Evolutionary conservation across 2,888 invertebrate species (phyloP).

Genomic region (Seladonia tumulorum): DNA sequence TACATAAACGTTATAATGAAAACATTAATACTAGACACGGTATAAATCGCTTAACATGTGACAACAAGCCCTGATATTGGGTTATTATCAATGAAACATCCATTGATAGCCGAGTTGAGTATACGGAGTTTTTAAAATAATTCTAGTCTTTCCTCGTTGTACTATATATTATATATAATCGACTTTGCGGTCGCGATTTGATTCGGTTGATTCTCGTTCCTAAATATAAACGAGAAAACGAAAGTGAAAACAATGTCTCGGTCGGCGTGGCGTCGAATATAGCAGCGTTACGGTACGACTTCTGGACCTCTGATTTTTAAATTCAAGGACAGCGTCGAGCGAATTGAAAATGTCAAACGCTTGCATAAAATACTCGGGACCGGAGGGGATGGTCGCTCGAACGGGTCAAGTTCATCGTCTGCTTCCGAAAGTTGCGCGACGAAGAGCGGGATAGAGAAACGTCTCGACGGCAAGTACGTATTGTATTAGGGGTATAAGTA

Average conservation of each 20-base stretch:
- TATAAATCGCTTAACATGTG: too few relatives aligned
- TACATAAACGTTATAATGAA: too few relatives aligned
- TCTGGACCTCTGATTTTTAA: neutral
- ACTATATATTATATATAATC: too few relatives aligned
- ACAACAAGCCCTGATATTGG: too few relatives aligned
- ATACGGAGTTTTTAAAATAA: too few relatives aligned
- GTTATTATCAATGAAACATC: too few relatives aligned
- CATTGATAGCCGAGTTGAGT: too few relatives aligned
- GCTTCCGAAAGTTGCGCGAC: neutral
- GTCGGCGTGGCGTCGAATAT: neutral
- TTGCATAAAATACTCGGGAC: neutral
- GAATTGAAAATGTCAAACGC: neutral
- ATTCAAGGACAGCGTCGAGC: neutral
- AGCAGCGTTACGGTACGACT: neutral
- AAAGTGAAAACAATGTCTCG: neutral
- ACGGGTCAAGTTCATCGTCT: slow-evolving; percentile 6
- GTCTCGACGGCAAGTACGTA: neutral
- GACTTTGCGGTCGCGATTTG: neutral
- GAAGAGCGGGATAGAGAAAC: neutral
- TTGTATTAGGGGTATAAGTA: too few relatives aligned
- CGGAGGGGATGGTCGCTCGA: neutral
- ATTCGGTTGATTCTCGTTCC: neutral
- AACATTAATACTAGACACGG: too few relatives aligned
- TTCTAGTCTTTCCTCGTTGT: too few relatives aligned
- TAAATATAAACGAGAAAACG: neutral